Conservation (phyloP, 2,888 invertebrate species). For the Enoplolaimus lenunculus region DNA sequence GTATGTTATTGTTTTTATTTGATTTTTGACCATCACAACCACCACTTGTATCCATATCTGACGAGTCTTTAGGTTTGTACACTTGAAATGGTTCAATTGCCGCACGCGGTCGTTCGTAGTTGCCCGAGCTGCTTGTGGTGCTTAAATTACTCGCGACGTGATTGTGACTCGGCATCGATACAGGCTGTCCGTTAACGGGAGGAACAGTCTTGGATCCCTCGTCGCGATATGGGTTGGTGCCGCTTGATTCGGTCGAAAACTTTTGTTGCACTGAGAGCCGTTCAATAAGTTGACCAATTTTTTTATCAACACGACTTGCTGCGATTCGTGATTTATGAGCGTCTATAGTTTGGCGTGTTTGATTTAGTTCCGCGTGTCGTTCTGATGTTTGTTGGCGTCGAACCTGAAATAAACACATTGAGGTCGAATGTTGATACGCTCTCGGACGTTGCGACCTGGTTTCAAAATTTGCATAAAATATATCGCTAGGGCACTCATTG, state of each 20-base stretch:
- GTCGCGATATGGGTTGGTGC: background rate
- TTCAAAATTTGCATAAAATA: too few species aligned
- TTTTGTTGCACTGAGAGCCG: conserved; percentile 55
- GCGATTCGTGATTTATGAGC: background rate
- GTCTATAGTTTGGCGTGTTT: too few species aligned
- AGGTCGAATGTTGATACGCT: too few species aligned
- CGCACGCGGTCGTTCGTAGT: conserved; percentile 48
- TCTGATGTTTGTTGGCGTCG: background rate
- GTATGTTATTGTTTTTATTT: background rate
- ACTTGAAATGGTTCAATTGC: conserved; percentile 43
- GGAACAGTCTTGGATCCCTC: too few species aligned
- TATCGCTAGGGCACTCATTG: too few species aligned
- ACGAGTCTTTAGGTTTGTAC: background rate
- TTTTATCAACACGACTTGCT: conserved; percentile 64
- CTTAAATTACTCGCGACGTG: background rate
- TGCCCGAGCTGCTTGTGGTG: background rate
- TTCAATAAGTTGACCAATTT: conserved; percentile 82
- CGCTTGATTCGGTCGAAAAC: background rate
- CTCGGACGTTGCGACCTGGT: too few species aligned
- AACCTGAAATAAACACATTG: background rate
- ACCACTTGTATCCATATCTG: background rate
- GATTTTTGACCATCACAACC: too few species aligned
- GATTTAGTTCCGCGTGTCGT: background rate
- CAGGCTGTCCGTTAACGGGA: too few species aligned
- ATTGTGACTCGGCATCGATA: too few species aligned